Percentiles rank a stretch among this genome's conserved stretches.
Evolutionary conservation across 2,113 vertebrate genomes (phyloP).

Genomic region (Mustela nigripes): DNA sequence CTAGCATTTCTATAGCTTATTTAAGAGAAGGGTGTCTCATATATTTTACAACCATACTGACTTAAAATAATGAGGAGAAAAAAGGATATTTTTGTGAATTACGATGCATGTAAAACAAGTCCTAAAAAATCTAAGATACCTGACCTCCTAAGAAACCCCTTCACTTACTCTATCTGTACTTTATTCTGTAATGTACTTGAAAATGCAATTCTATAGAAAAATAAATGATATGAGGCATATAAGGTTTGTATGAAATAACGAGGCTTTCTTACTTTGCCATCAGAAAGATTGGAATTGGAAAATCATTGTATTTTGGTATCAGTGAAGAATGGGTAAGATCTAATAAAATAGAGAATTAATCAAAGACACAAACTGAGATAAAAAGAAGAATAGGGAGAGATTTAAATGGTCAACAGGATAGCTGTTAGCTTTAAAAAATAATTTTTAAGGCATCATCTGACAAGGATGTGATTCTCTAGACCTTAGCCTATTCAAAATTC

Average conservation of each 20-base stretch:
- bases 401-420: background rate
- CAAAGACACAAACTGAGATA: background rate
- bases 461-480: background rate
- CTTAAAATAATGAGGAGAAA: slow-evolving; percentile 21
- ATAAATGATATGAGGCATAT: background rate
- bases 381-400: background rate
- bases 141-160: background rate
- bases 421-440: background rate
- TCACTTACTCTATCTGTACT: background rate
- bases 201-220: background rate
- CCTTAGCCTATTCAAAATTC: background rate
- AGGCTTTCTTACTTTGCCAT: background rate
- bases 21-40: background rate
- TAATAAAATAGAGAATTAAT: background rate
- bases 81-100: slow-evolving; percentile 1
- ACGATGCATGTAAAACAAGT: background rate
- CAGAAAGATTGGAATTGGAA: background rate
- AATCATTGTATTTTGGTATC: background rate
- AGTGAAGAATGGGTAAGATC: background rate
- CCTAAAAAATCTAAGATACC: background rate
- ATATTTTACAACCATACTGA: background rate
- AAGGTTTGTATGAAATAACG: background rate
- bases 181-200: background rate
- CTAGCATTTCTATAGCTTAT: background rate
- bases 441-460: background rate